Evolutionary conservation across 1,140 invertebrate species (phyloP), one percentile per base, ranked within the genome.

Genomic region (Euwallacea similis): DNA sequence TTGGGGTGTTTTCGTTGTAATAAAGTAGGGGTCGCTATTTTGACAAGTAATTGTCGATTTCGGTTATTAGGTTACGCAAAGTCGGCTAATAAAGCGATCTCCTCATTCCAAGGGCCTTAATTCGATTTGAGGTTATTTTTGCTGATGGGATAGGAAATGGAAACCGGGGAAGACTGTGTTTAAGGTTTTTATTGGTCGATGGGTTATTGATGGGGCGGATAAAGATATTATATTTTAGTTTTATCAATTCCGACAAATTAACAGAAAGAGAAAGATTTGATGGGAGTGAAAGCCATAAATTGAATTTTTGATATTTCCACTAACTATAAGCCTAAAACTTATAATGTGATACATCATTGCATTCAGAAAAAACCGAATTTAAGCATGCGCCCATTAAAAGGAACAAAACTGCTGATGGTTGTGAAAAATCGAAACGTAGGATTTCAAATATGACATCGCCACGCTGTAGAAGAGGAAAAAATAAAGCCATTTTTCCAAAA

Each of bases 21-120:
- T 53, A 16, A 16, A 65, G 44, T 33, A n/a, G 33, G 62, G 65
- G 65, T 56, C 8, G 68, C 42, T 69, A 69, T 69, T 69, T 69
- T 69, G 68, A 69, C 60, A 69, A 69, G 59, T 69, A 69, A 69
- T 64, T 54, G 53, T 53, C 59, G 53, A 69, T 69, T 69, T 64
- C 58, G 42, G 46, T 69, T 69, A 69, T 69, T 64, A 64, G 54
- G 59, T 69, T 69, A 69, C 44, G 50, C 68, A 69, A 69, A 62
- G 66, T 69, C 56, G 58, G 66, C 56, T 69, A 69, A 69, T 69
- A 69, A 62, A 69, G 66, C 47, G 58, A 53, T 55, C 66, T 66
- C 58, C 54, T 42, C 7, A 9, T 13, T 42, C 16, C 41, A 42
- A 41, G 46, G 15, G 15, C 15, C 11, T 54, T 66, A 66, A 66